Base-by-base conservation (phyloP, 2,797 vertebrate genomes). In the Anas georgica region DNA sequence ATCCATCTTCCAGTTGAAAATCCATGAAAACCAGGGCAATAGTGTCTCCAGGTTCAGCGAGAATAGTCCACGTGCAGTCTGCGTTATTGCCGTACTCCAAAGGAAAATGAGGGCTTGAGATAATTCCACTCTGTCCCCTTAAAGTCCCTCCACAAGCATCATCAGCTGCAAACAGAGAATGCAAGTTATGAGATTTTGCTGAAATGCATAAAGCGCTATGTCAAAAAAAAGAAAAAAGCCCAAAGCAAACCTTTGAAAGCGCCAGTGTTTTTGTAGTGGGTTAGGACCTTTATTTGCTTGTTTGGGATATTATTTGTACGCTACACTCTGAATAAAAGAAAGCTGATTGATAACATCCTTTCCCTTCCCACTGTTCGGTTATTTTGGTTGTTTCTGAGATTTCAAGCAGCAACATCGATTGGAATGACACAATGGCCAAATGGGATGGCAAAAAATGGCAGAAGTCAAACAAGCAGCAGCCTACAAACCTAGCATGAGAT, bases 31-130 rank as follows among this genome's bases (percentile, higher is more conserved):
- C 98, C 97, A 99, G 97, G 69, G 99, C 99, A 4, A 99, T 99
- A 93, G 99, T 99, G 98, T 99, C 99, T 12, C 99, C 99, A 3
- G 99, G 99, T 93, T 99, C 99, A 0, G 99, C 99, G 54, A 99
- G 98, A 86, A 99, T 98, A 16, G 99, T 99, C 99, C 99, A 99
- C 4, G 99, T 99, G 98, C 99, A 99, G 98, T 99, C 99, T 1
- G 99, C 99, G 0, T 99, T 99, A 97, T 99, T 99, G 96, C 98
- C 98, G 29, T 99, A 99, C 96, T 99, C 99, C 56, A 98, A 97
- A 17, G 99, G 99, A 95, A 99, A 99, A 97, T 99, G 98, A 37
- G 99, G 99, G 95, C 98, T 99, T 64, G 98, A 99, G 97, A 99
- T 99, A 95, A 99, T 98, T 59, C 99, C 99, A 1, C 99, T 99